A percentile compares a stretch with the other conserved stretches of the same genome.
Evolutionary conservation across 2,113 vertebrate genomes (phyloP).

Genomic region (Onychostruthus taczanowskii): DNA sequence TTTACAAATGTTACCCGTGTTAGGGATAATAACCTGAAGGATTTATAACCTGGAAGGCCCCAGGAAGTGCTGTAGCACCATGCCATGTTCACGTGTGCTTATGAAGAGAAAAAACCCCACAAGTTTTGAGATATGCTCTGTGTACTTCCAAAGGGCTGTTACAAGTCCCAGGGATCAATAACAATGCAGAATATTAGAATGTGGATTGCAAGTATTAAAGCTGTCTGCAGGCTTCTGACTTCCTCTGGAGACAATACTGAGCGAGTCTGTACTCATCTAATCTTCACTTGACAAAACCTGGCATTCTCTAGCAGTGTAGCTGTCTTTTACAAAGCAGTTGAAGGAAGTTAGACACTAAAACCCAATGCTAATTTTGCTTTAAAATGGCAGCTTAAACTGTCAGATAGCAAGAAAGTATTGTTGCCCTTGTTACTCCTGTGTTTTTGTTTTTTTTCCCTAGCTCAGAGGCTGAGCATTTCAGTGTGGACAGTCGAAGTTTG

Average conservation of each 20-base stretch:
- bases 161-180: neutral
- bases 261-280: neutral
- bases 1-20: neutral
- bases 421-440: constrained; percentile 40
- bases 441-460: constrained; percentile 35
- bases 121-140: neutral
- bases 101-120: neutral
- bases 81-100: neutral
- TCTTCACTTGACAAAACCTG: neutral
- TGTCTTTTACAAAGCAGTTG: neutral
- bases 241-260: neutral
- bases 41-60: neutral
- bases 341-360: constrained; percentile 11
- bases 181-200: neutral
- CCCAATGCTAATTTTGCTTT: constrained; percentile 13
- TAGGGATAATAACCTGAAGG: neutral
- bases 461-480: constrained; percentile 33
- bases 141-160: neutral
- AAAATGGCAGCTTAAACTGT: constrained; percentile 32
- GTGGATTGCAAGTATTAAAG: neutral
- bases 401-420: constrained; percentile 31
- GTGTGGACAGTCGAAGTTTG: constrained; percentile 38
- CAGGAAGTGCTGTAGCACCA: neutral
- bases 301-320: neutral
- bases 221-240: neutral